phyloP scores from a whole-genome alignment of 1,140 invertebrate species.

The Aphis gossypii region DNA sequence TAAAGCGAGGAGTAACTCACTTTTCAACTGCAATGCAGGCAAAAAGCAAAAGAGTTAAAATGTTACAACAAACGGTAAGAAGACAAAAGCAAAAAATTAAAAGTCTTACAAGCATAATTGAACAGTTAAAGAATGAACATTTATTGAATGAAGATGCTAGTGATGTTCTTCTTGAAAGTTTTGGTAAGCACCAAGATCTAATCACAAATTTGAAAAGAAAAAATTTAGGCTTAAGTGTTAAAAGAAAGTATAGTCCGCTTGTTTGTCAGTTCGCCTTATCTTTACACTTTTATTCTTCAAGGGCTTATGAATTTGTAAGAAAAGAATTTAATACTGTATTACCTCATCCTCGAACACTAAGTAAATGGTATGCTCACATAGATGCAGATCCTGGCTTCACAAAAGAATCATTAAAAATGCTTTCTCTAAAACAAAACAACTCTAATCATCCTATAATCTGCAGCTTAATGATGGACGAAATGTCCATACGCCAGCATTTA shows the following conservation, averaged over 20 bases:
- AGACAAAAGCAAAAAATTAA: no score
- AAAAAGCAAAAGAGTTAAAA: no score
- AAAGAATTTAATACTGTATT: conserved; percentile 5
- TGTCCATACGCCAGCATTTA: background rate
- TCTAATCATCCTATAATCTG: background rate
- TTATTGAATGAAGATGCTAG: no score
- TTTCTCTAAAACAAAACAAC: background rate
- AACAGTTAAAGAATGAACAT: no score
- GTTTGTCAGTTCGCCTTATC: background rate
- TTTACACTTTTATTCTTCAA: conserved; percentile 11
- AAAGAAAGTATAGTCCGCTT: background rate
- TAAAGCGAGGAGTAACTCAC: no score
- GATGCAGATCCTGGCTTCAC: conserved; percentile 26
- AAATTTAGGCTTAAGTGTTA: background rate
- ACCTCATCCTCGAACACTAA: background rate
- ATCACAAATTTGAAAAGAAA: background rate
- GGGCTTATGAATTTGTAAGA: conserved; percentile 20
- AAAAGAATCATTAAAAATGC: background rate
- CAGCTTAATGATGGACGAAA: background rate
- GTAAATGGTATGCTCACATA: conserved; percentile 9
- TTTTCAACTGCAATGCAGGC: no score
- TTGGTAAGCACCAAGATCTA: background rate
- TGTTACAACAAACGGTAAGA: no score
- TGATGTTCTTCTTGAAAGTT: no score
- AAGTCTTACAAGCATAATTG: no score